Base-by-base conservation (phyloP, 1,140 invertebrate species). In the Melanaphis sacchari region DNA sequence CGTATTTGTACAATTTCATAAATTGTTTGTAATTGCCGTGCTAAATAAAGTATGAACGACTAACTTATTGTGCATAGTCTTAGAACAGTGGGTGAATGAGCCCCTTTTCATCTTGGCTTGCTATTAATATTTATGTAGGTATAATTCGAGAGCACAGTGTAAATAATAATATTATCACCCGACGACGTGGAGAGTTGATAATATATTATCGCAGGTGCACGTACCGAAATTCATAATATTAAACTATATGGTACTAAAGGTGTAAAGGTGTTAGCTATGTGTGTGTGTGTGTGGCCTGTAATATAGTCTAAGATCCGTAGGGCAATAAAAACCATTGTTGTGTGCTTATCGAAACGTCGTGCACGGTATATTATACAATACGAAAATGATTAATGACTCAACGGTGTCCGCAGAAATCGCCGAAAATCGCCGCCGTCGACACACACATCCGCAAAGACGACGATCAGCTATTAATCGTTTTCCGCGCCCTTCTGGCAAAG, bases 391-490 rank as follows among this genome's bases (percentile, higher is more conserved):
- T 76, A 76, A 76, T n/a, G 59, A 76, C 31, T 21, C 59, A n/a
- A 5, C 59, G 59, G 31, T n/a, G 59, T 43, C 85, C 85, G 43
- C 85, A 11, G 43, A 88, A 88, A 88, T 88, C 81, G 43, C 41
- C 85, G 41, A 87, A 87, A 87, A 31, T 40, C 26, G 85, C 43
- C 5, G 40, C 41, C 40, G 31, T 6, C 22, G 18, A 5, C 31
- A n/a, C 31, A 11, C 31, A 59, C 54, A 4, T 26, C 54, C 54
- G 24, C 52, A 41, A 18, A 21, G 7, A 26, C 40, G 85, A 43
- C 85, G 85, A 88, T 88, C 40, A 9, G 85, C 46, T 85, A 85
- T 85, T 41, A 85, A 85, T 85, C 38, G 40, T 85, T 85, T 85
- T 38, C 46, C 46, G 46, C 40, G 11, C 41, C 40, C 41, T 85